phyloP scores from a whole-genome alignment of 2,113 vertebrate genomes.

The Istiophorus platypterus region DNA sequence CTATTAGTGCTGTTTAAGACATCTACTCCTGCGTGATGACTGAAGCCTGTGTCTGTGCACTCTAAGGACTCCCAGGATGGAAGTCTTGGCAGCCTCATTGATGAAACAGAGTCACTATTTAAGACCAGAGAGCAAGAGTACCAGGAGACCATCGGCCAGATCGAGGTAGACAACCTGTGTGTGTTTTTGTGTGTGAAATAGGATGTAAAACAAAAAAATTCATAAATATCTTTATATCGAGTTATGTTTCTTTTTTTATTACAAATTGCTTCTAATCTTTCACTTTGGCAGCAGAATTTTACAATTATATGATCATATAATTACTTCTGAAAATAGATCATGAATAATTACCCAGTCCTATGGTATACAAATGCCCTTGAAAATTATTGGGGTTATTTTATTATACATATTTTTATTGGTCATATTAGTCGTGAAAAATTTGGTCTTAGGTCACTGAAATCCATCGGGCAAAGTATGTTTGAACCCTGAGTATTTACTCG shows the following conservation, averaged over 20 bases:
- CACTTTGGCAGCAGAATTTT: not conserved
- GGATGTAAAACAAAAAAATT: not conserved
- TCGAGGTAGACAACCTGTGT: constrained; percentile 87
- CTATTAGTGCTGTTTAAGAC: constrained; percentile 52
- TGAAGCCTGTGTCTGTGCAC: constrained; percentile 56
- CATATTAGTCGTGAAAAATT: not conserved
- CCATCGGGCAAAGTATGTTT: too few species aligned
- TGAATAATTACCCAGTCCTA: too few species aligned
- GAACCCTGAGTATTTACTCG: not conserved
- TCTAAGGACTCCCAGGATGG: constrained; percentile 88
- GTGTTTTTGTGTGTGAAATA: not conserved
- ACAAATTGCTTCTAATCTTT: too few species aligned
- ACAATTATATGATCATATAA: not conserved
- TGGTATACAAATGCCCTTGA: not conserved
- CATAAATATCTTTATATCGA: too few species aligned
- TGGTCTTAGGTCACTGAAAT: too few species aligned
- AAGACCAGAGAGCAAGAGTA: constrained; percentile 97
- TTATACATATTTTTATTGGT: not conserved
- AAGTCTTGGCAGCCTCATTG: constrained; percentile 94
- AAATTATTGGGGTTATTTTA: not conserved
- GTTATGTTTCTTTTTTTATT: not conserved
- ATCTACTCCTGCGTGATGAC: constrained; percentile 64
- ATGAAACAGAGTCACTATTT: constrained; percentile 96
- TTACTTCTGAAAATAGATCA: not conserved
- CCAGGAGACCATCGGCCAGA: constrained; percentile 96